Conservation (phyloP, 1,140 invertebrate species). For the Diorhabda elongata region DNA sequence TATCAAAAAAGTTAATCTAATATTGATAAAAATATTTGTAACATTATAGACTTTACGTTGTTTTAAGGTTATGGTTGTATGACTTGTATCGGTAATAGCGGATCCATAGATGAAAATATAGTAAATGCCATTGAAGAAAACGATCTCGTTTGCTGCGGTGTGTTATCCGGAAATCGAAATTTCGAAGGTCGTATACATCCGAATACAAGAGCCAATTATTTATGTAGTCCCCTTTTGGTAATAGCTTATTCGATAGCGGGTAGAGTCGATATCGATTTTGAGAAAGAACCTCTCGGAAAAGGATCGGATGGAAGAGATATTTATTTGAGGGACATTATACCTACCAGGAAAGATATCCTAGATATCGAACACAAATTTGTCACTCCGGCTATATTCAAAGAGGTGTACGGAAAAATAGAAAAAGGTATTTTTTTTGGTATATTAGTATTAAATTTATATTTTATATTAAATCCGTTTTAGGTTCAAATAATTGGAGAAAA, state of each 20-base stretch:
- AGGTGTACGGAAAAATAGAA: conserved; percentile 87
- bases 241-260: conserved; percentile 97
- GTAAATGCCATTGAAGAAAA: conserved; percentile 92
- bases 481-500: conserved; percentile 9
- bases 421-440: conserved; percentile 45
- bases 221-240: conserved; percentile 91
- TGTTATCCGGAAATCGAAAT: conserved; percentile 94
- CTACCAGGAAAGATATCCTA: conserved; percentile 85
- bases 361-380: conserved; percentile 84
- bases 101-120: conserved; percentile 87
- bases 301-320: conserved; percentile 68
- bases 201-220: conserved; percentile 91
- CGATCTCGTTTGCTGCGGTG: conserved; percentile 89
- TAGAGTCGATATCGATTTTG: conserved; percentile 91
- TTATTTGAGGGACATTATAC: conserved; percentile 93
- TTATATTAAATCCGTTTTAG: neutral
- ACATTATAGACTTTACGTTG: no score
- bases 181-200: conserved; percentile 98
- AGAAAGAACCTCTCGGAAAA: conserved; percentile 59
- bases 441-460: no score
- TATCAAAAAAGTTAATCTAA: no score
- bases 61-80: conserved; percentile 88
- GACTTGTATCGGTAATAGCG: conserved; percentile 98
- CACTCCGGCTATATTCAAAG: conserved; percentile 96
- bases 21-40: no score